These are phyloP conservation scores for Gonioctena quinquepunctata DNA, from an alignment of 1,140 invertebrate species.

Conservation along the genomic window DNA sequence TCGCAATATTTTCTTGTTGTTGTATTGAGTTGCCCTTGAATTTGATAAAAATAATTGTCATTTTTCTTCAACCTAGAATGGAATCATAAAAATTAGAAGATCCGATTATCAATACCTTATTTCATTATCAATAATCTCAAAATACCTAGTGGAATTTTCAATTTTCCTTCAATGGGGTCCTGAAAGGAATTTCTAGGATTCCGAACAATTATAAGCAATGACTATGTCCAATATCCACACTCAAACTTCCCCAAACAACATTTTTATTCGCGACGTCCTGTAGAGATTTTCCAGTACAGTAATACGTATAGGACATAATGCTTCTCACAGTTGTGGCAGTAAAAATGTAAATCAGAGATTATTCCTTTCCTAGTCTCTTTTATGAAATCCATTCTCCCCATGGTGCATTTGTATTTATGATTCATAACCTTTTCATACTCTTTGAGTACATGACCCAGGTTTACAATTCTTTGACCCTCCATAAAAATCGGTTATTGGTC, in stretches of 20 bases:
- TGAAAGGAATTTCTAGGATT: background rate
- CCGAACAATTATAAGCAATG: background rate
- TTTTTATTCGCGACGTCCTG: slow-evolving; percentile 2
- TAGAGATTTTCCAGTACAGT: background rate
- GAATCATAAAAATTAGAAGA: too few species aligned
- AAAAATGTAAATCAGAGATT: slow-evolving; percentile 1
- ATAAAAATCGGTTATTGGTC: slow-evolving; percentile 2
- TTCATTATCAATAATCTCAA: too few species aligned
- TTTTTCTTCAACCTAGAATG: too few species aligned
- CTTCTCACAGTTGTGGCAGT: background rate
- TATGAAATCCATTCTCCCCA: background rate
- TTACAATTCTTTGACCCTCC: background rate
- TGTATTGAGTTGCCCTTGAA: too few species aligned
- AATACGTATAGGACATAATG: background rate
- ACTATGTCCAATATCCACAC: background rate
- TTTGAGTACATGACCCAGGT: slow-evolving; percentile 5
- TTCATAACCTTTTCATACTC: slow-evolving; percentile 4
- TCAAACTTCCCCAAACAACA: slow-evolving; percentile 7
- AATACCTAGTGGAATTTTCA: too few species aligned
- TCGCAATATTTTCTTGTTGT: too few species aligned
- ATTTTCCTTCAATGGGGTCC: too few species aligned
- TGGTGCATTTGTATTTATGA: slow-evolving; percentile 3
- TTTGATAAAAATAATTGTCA: too few species aligned
- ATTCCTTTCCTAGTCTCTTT: background rate
- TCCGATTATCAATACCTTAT: too few species aligned